Evolutionary conservation across 2,797 vertebrate species (phyloP).

Genomic region (Eurystomus glaucurus): DNA sequence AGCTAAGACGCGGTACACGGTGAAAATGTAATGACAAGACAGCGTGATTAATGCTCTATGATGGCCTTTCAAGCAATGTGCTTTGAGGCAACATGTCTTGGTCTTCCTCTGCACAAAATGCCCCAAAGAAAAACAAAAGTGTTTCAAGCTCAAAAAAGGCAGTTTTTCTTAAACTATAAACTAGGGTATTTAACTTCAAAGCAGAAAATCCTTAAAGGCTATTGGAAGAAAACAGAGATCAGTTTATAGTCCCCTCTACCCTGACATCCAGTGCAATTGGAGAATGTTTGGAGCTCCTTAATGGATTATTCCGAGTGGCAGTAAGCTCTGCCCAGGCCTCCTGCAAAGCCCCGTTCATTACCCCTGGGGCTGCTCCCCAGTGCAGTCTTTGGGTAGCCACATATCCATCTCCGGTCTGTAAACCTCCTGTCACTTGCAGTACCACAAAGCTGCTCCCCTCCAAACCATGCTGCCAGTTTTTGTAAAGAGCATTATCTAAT

Average conservation of each 20-base stretch:
- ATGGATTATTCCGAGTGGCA: accelerated
- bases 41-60: accelerated
- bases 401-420: not conserved
- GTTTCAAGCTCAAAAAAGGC: not conserved
- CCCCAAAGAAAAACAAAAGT: not conserved
- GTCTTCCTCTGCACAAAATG: not conserved
- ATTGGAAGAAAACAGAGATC: not conserved
- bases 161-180: not conserved
- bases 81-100: not conserved
- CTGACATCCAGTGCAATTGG: not conserved
- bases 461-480: not conserved
- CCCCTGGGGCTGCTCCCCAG: not conserved
- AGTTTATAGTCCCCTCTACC: not conserved
- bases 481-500: not conserved
- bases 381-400: not conserved
- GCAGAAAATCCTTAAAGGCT: not conserved
- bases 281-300: not conserved
- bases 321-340: not conserved
- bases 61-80: not conserved
- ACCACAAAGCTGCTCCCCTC: not conserved
- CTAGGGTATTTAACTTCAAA: not conserved
- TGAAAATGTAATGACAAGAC: not conserved
- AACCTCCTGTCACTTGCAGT: not conserved
- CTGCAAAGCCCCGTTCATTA: accelerated
- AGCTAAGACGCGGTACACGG: accelerated